Conservation (phyloP, 2,888 invertebrate species). For the Allophyes oxyacanthae region DNA sequence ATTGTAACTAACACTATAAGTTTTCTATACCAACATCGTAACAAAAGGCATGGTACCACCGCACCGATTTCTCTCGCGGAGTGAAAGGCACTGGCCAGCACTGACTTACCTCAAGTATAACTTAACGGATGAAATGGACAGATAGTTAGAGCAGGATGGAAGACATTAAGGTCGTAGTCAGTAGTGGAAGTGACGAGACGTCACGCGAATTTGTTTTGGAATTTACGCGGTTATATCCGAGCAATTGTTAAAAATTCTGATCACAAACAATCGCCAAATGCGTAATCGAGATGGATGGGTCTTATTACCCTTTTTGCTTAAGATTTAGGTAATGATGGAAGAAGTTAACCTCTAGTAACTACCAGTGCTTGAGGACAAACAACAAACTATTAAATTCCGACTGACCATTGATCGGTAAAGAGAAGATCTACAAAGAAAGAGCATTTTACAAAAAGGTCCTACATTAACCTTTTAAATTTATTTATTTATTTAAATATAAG, state of each 20-base stretch:
- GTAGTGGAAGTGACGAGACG: slow-evolving; percentile 23
- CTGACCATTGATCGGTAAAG: too few relatives aligned
- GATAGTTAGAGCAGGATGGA: slow-evolving; percentile 59
- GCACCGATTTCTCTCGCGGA: slow-evolving; percentile 55
- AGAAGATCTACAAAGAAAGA: too few relatives aligned
- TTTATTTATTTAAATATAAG: too few relatives aligned
- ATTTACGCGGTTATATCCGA: slow-evolving; percentile 29
- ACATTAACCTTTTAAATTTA: too few relatives aligned
- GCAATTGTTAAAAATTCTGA: neutral
- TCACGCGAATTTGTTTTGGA: slow-evolving; percentile 18
- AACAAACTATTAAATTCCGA: too few relatives aligned
- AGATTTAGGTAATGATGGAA: too few relatives aligned
- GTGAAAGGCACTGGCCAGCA: slow-evolving; percentile 82
- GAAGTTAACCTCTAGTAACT: too few relatives aligned
- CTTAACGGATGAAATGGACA: slow-evolving; percentile 67
- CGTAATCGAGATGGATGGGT: too few relatives aligned
- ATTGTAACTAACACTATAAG: slow-evolving; percentile 60
- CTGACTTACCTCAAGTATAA: slow-evolving; percentile 56
- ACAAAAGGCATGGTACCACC: slow-evolving; percentile 37
- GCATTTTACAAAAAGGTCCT: too few relatives aligned
- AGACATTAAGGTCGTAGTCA: slow-evolving; percentile 49
- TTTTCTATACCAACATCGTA: slow-evolving; percentile 36
- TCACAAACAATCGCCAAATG: too few relatives aligned
- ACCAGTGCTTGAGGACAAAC: too few relatives aligned
- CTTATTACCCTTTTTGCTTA: too few relatives aligned